Percentiles rank a stretch among this genome's conserved stretches.
Evolutionary conservation across 2,797 vertebrate species (phyloP).

Genomic region (Hoplostethus mediterraneus): DNA sequence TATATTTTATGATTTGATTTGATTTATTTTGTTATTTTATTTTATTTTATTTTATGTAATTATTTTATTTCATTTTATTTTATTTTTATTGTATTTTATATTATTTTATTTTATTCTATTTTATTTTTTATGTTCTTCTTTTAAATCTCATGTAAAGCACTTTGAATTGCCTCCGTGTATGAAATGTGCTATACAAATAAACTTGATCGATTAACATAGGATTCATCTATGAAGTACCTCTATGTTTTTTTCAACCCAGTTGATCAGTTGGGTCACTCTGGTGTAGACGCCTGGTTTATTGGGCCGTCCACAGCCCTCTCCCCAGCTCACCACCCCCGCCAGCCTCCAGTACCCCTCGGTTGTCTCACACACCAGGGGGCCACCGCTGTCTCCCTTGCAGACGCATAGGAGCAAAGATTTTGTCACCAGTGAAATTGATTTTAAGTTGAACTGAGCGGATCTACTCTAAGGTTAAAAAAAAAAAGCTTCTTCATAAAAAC

Average conservation of each 20-base stretch:
- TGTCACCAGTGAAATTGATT: neutral
- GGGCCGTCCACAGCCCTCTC: conserved; percentile 80
- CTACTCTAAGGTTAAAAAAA: neutral
- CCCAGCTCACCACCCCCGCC: conserved; percentile 86
- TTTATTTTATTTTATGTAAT: no score
- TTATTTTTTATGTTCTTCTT: no score
- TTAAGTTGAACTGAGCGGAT: neutral
- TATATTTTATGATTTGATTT: no score
- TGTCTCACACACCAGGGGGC: conserved; percentile 83
- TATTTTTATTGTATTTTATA: no score
- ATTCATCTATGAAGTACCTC: conserved; percentile 50
- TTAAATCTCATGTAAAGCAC: no score
- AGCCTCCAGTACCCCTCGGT: conserved; percentile 77
- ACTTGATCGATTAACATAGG: no score
- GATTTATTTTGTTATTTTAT: no score
- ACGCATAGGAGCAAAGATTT: neutral
- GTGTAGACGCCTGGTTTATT: conserved; percentile 86
- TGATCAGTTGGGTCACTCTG: conserved; percentile 74
- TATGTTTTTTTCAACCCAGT: conserved; percentile 70
- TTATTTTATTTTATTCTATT: no score
- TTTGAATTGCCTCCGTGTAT: no score
- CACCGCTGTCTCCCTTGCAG: conserved; percentile 84
- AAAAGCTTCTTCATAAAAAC: neutral
- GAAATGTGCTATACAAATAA: no score
- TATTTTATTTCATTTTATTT: no score